These are phyloP conservation scores for Lagocephalus sceleratus DNA, from an alignment of 2,797 vertebrate genomes.

Conservation along the genomic window DNA sequence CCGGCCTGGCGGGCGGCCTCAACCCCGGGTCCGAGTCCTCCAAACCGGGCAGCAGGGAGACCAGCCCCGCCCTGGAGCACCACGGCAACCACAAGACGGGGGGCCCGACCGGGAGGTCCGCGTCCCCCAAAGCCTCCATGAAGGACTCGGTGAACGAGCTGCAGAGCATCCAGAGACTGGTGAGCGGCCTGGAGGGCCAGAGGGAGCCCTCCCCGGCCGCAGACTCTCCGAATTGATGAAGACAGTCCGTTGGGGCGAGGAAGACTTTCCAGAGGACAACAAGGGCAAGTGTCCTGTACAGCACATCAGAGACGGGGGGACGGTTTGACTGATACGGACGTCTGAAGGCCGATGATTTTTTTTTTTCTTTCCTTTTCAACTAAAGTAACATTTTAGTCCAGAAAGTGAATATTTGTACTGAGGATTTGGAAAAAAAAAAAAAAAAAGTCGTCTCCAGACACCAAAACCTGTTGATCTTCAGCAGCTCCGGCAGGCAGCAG, in stretches of 20 bases:
- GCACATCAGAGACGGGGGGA: conserved; percentile 77
- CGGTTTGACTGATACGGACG: conserved; percentile 23
- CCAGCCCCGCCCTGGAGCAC: conserved; percentile 86
- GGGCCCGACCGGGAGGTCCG: conserved; percentile 68
- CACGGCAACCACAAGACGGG: conserved; percentile 82
- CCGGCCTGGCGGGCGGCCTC: conserved; percentile 76
- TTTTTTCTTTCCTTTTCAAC: neutral
- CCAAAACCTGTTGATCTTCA: conserved; percentile 5
- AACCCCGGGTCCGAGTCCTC: conserved; percentile 82
- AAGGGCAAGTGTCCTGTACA: conserved; percentile 75
- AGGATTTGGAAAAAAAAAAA: no score
- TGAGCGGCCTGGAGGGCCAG: conserved; percentile 94
- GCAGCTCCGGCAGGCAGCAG: neutral
- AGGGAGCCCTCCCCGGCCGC: conserved; percentile 82
- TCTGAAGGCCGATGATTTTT: conserved; percentile 29
- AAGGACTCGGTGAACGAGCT: conserved; percentile 96
- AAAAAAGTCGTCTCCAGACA: neutral
- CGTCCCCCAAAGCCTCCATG: conserved; percentile 84
- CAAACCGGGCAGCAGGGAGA: conserved; percentile 86
- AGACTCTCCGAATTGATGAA: conserved; percentile 83
- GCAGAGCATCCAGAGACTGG: conserved; percentile 98
- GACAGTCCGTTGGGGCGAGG: conserved; percentile 51
- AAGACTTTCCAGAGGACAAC: conserved; percentile 64
- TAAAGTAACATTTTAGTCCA: neutral
- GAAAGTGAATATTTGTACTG: neutral